These are phyloP conservation scores for Hyposoter dolosus DNA, from an alignment of 2,888 invertebrate species.

Conservation along the genomic window DNA sequence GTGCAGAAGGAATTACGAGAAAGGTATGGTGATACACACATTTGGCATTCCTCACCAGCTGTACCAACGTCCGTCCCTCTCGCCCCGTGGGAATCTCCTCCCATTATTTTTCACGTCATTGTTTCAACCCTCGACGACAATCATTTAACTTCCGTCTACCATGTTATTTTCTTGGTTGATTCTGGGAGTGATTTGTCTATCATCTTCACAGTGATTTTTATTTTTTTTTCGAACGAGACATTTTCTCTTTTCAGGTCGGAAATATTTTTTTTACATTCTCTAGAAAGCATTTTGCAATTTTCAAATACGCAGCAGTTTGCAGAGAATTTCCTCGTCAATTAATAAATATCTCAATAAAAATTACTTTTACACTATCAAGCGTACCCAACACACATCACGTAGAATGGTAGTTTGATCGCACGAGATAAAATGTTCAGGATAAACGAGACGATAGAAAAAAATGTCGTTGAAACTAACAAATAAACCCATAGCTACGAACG, in stretches of 20 bases:
- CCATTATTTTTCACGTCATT: slow-evolving; percentile 24
- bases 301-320: no score
- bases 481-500: not conserved
- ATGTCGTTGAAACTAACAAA: not conserved
- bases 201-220: not conserved
- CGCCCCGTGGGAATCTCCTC: not conserved
- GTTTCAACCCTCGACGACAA: slow-evolving; percentile 1
- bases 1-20: slow-evolving; percentile 56
- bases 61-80: slow-evolving; percentile 2
- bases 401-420: no score
- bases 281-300: no score
- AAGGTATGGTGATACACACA: slow-evolving; percentile 43
- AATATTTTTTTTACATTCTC: not conserved
- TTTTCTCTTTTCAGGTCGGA: not conserved
- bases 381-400: no score
- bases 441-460: slow-evolving; percentile 6
- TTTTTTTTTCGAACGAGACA: not conserved
- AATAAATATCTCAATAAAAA: no score
- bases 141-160: not conserved
- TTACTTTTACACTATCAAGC: no score
- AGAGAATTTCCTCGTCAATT: no score
- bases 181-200: slow-evolving; percentile 1
- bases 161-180: not conserved
- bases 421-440: not conserved
- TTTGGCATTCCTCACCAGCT: slow-evolving; percentile 21